Evolutionary conservation across 1,140 invertebrate genomes (phyloP), one percentile per base, ranked within the genome.

Genomic region (Drosophila grimshawi): DNA sequence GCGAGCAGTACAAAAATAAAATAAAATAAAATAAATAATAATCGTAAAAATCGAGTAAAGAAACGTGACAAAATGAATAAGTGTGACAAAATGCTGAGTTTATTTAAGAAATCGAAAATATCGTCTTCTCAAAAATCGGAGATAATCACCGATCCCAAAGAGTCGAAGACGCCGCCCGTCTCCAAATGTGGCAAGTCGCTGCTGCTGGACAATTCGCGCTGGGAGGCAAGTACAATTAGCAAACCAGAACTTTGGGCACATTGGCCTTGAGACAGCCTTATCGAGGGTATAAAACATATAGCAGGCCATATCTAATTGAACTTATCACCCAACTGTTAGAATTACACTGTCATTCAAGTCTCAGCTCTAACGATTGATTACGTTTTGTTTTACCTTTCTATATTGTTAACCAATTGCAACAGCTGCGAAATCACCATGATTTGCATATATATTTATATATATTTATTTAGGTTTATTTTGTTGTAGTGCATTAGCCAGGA

Each of bases 181-280:
- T 90, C 90, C n/a, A 92, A 92, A 79, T 91, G 90, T 48, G 91
- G 91, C 56, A 92, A 92, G 51, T 77, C 90, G 2, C 74, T 92
- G 32, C 71, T 86, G 46, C 77, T 92, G 72, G 91, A 92, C 63
- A 91, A 91, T 55, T 76, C 76, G 51, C 79, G 91, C 33, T 86
- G 89, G 86, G 91, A 92, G 91, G 91, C 91, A 92, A 92, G 91
- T 92, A 89, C 35, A 8, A 4, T 3, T 2, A 30, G n/a, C 8
- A 55, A 49, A 33, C 19, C 0, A 33, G 62, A 35, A 65, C 61
- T 56, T 46, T 65, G 35, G n/a, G 29, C 49, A 41, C n/a, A 3
- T 49, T 65, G 68, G 68, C 68, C 68, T 71, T 65, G 62, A 19
- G 7, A 10, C 4, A 33, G 11, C 8, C 52, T 39, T 64, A 56